Base-by-base conservation (phyloP, 1,140 invertebrate species). In the Coenobita brevimanus region DNA sequence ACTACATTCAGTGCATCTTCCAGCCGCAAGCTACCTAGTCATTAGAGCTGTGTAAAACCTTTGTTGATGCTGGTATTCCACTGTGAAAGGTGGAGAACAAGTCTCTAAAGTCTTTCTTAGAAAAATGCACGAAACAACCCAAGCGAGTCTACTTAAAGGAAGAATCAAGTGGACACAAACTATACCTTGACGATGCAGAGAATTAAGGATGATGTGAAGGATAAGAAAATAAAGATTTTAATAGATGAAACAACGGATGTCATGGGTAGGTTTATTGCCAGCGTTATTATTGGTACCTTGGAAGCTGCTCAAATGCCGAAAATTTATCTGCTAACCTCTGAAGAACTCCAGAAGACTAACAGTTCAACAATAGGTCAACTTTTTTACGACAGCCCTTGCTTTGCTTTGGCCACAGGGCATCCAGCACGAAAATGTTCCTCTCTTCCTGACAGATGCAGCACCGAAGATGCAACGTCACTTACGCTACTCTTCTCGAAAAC, bases 361-460 rank as follows among this genome's bases (percentile, higher is more conserved):
- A 67, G 62, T 64, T 62, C 80, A 82, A 71, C 85, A 46, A 75
- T 88, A 46, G 46, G n/a, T 33, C 83, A 71, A 46, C 67, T n/a
- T n/a, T 88, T 41, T 88, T 50, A 88, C 50, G 13, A 64, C 36
- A 38, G 13, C 85, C n/a, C 71, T 88, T 10, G 27, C 43, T 27
- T 87, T 80, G 73, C 50, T 87, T 62, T 80, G 75, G 36, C 54
- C 54, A 43, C 13, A 80, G 24, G 54, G 57, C 24, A 62, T 64
- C 38, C 30, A 27, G 21, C 30, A 92, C 90, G 91, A 89, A 90
- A 90, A 89, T 90, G 91, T 91, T n/a, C n/a, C n/a, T 91, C 85
- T 91, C 36, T 84, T 92, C 36, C 17, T 91, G 21, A 91, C 90
- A n/a, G 91, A 92, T 89, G 91, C 75, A 33, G 92, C 90, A 30